Base-by-base conservation (phyloP, 1,140 invertebrate genomes). In the Drosophila trapezifrons region DNA sequence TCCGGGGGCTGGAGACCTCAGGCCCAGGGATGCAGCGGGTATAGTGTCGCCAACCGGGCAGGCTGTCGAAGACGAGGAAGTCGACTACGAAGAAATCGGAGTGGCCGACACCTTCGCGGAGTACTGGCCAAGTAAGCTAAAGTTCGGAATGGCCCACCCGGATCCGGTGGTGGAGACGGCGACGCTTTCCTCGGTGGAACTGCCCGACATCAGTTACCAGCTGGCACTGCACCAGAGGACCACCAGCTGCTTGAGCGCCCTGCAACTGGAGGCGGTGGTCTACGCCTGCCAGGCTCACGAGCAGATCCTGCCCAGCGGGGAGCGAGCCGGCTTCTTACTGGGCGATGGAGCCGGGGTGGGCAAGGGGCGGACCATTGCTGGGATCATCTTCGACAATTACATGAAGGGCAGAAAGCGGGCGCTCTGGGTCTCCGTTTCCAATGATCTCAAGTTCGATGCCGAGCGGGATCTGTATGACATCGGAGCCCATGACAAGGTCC, bases 321-420 rank as follows among this genome's bases (percentile, higher is more conserved):
- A 96, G 13, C 92, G 99, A 51, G 98, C 98, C 38, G 99, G 99
- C 29, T 99, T 99, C 93, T 94, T 99, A 2, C 97, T 99, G 63
- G 97, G 96, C 95, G 99, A 99, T 93, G 99, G 99, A 70, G 98
- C 99, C 72, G 99, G 99, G 90, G 98, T 99, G 22, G 99, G 99
- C 25, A 99, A 99, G 93, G 99, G 99, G 29, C 94, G 99, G 66
- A 99, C 99, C 4, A 98, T 99, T 76, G 98, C 98, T 1, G 98
- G 98, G 22, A 97, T 99, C 22, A 99, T 99, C 74, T 98, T 95
- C 93, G 99, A 99, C 93, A 99, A 99, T 93, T 99, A 97, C 90
- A 80, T 98, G 46, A 96, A 96, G 73, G 97, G 98, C 0, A 93
- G 98, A 37, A 98, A 98, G 92, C 95, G 97, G 74, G 96, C 99